phyloP scores from a whole-genome alignment of 2,888 invertebrate genomes.

The Synergus laeviventris region DNA sequence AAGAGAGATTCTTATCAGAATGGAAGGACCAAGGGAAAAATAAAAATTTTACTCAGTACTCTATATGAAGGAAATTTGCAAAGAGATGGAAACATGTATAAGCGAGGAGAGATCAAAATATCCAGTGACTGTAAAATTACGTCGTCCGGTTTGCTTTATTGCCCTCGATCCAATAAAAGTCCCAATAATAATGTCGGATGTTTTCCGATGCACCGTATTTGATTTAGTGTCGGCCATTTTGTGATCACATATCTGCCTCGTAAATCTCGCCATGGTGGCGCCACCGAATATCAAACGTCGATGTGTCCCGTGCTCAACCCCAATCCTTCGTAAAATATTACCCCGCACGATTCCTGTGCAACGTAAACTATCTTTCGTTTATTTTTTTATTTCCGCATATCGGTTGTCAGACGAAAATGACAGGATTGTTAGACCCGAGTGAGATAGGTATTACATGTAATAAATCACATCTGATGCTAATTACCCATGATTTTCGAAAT shows the following conservation, averaged over 20 bases:
- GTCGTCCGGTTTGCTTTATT: conserved; percentile 67
- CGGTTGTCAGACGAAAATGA: not conserved
- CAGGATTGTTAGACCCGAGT: not conserved
- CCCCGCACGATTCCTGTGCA: conserved; percentile 65
- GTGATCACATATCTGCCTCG: conserved; percentile 77
- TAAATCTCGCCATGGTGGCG: conserved; percentile 73
- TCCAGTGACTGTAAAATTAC: conserved; percentile 64
- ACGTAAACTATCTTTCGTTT: conserved; percentile 69
- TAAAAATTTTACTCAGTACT: not conserved
- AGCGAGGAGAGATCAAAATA: conserved; percentile 47
- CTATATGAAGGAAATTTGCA: not conserved
- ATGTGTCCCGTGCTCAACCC: conserved; percentile 66
- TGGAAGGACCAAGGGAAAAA: not conserved
- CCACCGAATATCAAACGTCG: conserved; percentile 75
- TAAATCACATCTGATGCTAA: not conserved
- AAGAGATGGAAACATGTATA: not conserved
- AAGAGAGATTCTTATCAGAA: not conserved
- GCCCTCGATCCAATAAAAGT: conserved; percentile 74
- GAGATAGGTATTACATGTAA: not conserved
- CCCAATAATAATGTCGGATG: conserved; percentile 77
- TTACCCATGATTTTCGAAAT: no score
- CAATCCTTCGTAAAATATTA: conserved; percentile 74
- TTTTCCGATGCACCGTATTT: conserved; percentile 76
- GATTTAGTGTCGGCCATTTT: conserved; percentile 76
- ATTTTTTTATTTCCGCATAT: conserved; percentile 46